A percentile compares a stretch with the other conserved stretches of the same genome.
Conservation (phyloP, 2,797 vertebrate species). For the Xenops minutus region DNA sequence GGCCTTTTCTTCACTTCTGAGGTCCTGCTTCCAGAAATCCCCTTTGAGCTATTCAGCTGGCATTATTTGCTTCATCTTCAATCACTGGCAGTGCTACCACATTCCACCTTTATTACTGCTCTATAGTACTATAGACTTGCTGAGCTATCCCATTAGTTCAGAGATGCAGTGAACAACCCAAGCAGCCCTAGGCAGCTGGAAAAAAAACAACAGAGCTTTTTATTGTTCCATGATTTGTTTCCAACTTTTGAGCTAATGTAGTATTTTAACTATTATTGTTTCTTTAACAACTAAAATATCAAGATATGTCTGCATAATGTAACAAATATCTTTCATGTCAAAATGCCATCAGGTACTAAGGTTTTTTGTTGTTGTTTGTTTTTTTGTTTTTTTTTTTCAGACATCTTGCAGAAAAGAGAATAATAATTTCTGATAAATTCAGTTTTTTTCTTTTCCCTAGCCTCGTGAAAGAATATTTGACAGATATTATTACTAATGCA, state of each 20-base stretch:
- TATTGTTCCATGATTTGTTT: not conserved
- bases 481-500: not conserved
- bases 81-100: not conserved
- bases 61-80: not conserved
- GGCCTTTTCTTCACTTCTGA: not conserved
- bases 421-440: not conserved
- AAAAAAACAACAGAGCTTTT: not conserved
- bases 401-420: not conserved
- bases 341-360: not conserved
- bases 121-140: not conserved
- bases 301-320: not conserved
- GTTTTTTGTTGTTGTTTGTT: not conserved
- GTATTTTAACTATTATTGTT: not conserved
- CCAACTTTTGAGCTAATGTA: not conserved
- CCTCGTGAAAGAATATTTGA: not conserved
- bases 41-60: not conserved
- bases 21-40: not conserved
- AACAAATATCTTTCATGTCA: not conserved
- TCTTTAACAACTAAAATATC: not conserved
- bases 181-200: not conserved
- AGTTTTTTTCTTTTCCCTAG: not conserved
- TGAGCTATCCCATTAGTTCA: not conserved
- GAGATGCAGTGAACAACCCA: not conserved
- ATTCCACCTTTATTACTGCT: not conserved
- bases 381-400: not conserved